These are phyloP conservation scores for Chelonus formosanus DNA, from an alignment of 2,888 invertebrate species.

Conservation along the genomic window DNA sequence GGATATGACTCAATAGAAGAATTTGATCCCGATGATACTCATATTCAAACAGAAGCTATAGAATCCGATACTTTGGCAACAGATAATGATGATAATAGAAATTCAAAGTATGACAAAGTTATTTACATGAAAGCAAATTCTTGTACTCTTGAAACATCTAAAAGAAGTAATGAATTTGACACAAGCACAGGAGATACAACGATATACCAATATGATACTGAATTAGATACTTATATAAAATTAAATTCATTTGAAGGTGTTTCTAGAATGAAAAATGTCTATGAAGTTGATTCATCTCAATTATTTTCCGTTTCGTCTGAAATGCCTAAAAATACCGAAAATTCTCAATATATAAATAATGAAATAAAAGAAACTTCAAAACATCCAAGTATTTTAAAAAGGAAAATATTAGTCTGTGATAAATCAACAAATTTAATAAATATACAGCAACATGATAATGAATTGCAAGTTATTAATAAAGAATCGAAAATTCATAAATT, in stretches of 20 bases:
- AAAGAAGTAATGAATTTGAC: constrained; percentile 29
- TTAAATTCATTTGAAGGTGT: constrained; percentile 25
- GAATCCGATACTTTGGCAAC: constrained; percentile 33
- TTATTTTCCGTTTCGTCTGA: too few relatives aligned
- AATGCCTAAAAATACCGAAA: too few relatives aligned
- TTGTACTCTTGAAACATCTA: constrained; percentile 15
- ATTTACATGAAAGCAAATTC: neutral
- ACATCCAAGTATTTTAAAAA: too few relatives aligned
- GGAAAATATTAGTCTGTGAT: too few relatives aligned
- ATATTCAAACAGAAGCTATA: constrained; percentile 45
- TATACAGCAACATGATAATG: neutral
- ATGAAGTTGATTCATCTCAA: too few relatives aligned
- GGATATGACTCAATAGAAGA: constrained; percentile 58
- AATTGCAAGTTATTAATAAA: constrained; percentile 32
- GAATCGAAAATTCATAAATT: constrained; percentile 55
- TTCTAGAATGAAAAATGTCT: neutral
- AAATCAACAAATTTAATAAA: constrained; percentile 5
- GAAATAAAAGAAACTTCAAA: too few relatives aligned
- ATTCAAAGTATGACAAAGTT: constrained; percentile 14
- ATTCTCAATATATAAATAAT: too few relatives aligned
- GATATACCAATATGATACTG: constrained; percentile 39
- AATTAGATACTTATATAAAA: constrained; percentile 39
- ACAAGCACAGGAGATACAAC: neutral
- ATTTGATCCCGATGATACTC: constrained; percentile 60
- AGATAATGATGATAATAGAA: neutral